Evolutionary conservation across 2,888 invertebrate species (phyloP), one percentile per base, ranked within the genome.

Genomic region (Lasioglossum leucozonium): DNA sequence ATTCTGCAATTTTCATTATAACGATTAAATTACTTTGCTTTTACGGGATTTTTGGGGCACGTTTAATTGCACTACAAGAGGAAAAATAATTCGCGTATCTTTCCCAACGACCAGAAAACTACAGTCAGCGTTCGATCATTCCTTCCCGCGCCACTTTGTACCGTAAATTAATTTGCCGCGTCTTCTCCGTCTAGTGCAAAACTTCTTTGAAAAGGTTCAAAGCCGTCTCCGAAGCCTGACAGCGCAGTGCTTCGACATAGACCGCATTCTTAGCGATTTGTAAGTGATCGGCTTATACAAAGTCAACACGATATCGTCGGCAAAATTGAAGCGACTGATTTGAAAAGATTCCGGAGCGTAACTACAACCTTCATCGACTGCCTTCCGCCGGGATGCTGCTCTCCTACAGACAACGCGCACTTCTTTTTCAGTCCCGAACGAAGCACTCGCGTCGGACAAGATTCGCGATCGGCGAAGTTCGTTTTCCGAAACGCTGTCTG

Each of bases 281-380:
- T 79, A 58, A 79, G 55, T 58, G 37, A 80, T 74, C 82, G 58
- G 58, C 69, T 30, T n/a, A 30, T 26, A 71, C 13, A 74, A 80
- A 82, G 40, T 44, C 58, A 47, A 58, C 69, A 58, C 30, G 67
- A 74, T 82, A 74, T 47, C 55, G 55, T 34, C 30, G 58, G 47
- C n/a, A 80, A 47, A 76, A 65, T 44, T 34, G 44, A 47, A 44
- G 47, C 79, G 73, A 26, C 72, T 81, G 58, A 47, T 71, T 81
- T 65, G 62, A 71, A 81, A 71, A 71, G 47, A 62, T 80, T 81
- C 62, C 34, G 30, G 51, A 72, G 72, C 71, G 81, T 71, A 81
- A 82, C 72, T 82, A 75, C 11, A 55, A 11, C 18, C 62, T 42
- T 62, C 44, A 47, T 44, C 55, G 55, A 26, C 55, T 37, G 47